phyloP scores from a whole-genome alignment of 2,888 invertebrate species.

The Drosophila limbata region DNA sequence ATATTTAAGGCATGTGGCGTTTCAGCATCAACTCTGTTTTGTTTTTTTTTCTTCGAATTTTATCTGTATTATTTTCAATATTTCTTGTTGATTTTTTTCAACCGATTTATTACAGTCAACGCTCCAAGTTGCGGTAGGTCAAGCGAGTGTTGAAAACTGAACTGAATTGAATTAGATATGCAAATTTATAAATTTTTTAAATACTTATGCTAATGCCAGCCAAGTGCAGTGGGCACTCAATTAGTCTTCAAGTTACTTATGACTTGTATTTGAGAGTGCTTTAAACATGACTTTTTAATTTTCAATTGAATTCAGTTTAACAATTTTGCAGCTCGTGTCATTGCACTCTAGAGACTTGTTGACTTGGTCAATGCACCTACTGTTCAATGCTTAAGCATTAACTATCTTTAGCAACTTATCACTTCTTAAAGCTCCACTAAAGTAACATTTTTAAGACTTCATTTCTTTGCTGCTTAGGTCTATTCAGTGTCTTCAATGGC shows the following conservation, averaged over 20 bases:
- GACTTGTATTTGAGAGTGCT: constrained; percentile 8
- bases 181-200: constrained; percentile 34
- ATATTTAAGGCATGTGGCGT: constrained; percentile 71
- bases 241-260: constrained; percentile 17
- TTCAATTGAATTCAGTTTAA: not conserved
- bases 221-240: constrained; percentile 39
- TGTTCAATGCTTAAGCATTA: constrained; percentile 19
- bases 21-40: constrained; percentile 33
- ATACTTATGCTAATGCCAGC: constrained; percentile 39
- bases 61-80: constrained; percentile 39
- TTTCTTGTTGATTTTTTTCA: constrained; percentile 12
- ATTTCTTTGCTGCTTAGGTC: constrained; percentile 6
- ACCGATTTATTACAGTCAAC: constrained; percentile 21
- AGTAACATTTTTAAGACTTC: constrained; percentile 56
- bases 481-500: constrained; percentile 29
- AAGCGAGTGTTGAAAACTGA: constrained; percentile 50
- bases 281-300: not conserved
- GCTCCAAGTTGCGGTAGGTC: constrained; percentile 70
- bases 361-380: constrained; percentile 23
- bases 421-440: constrained; percentile 23
- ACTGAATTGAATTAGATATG: constrained; percentile 46
- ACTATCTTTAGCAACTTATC: constrained; percentile 8
- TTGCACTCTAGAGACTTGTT: constrained; percentile 28
- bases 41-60: constrained; percentile 18
- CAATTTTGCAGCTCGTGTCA: constrained; percentile 23